These are phyloP conservation scores for Trachelus tabidus DNA, from an alignment of 2,888 invertebrate species.

Conservation along the genomic window DNA sequence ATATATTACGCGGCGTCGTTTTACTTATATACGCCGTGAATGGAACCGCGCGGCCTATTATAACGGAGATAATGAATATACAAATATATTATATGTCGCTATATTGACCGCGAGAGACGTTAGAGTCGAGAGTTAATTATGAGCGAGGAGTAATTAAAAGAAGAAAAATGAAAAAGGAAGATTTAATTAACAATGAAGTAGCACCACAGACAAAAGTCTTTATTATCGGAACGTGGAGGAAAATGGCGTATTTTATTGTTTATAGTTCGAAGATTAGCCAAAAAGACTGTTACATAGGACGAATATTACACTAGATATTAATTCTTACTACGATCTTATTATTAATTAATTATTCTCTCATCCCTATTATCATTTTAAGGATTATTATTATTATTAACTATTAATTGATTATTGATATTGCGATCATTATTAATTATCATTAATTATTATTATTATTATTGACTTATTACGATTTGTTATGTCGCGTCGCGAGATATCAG, in stretches of 20 bases:
- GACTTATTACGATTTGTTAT: conserved; percentile 26
- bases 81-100: too few relatives aligned
- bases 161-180: background rate
- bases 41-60: too few relatives aligned
- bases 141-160: background rate
- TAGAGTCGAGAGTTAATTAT: too few relatives aligned
- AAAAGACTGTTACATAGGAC: conserved; percentile 63
- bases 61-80: too few relatives aligned
- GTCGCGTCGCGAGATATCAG: background rate
- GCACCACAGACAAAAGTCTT: background rate
- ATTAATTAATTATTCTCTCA: background rate
- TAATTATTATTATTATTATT: conserved; percentile 41
- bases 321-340: conserved; percentile 36
- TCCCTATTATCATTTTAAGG: background rate
- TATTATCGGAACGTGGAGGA: conserved; percentile 7
- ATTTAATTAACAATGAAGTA: too few relatives aligned
- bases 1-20: too few relatives aligned
- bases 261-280: conserved; percentile 58
- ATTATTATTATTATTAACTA: conserved; percentile 7
- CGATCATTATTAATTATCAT: conserved; percentile 41
- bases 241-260: conserved; percentile 53
- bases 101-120: too few relatives aligned
- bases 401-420: conserved; percentile 40
- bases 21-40: too few relatives aligned
- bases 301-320: conserved; percentile 58